Conservation (phyloP, 2,888 invertebrate genomes). For the Zhengitettix transpicula region DNA sequence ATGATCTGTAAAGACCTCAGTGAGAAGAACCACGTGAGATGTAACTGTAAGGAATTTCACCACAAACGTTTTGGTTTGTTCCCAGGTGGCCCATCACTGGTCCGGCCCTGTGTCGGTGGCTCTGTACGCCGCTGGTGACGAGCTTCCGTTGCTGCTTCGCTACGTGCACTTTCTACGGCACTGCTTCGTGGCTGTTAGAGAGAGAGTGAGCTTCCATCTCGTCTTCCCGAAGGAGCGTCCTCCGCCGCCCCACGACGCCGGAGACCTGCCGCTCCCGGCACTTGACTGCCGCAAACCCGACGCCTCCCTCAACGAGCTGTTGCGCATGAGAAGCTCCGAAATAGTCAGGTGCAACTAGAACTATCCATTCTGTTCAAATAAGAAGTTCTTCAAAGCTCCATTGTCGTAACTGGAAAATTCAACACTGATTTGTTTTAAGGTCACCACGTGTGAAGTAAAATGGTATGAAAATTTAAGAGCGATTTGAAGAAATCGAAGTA, state of each 20-base stretch:
- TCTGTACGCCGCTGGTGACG: conserved; percentile 61
- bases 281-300: conserved; percentile 53
- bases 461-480: no score
- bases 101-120: conserved; percentile 72
- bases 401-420: no score
- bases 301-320: conserved; percentile 37
- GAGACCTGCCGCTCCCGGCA: background rate
- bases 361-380: no score
- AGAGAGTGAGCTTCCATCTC: conserved; percentile 59
- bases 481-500: no score
- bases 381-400: no score
- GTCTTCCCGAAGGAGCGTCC: conserved; percentile 46
- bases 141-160: conserved; percentile 51
- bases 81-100: conserved; percentile 59
- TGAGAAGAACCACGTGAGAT: no score
- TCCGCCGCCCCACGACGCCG: conserved; percentile 16
- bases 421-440: no score
- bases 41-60: no score
- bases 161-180: conserved; percentile 59
- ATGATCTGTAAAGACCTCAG: no score
- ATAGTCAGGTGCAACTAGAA: conserved; percentile 38
- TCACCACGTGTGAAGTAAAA: no score
- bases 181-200: conserved; percentile 55
- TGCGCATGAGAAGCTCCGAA: conserved; percentile 40
- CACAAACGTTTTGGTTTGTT: no score